Base-by-base conservation (phyloP, 2,888 invertebrate genomes). In the Ichneumon xanthorius region DNA sequence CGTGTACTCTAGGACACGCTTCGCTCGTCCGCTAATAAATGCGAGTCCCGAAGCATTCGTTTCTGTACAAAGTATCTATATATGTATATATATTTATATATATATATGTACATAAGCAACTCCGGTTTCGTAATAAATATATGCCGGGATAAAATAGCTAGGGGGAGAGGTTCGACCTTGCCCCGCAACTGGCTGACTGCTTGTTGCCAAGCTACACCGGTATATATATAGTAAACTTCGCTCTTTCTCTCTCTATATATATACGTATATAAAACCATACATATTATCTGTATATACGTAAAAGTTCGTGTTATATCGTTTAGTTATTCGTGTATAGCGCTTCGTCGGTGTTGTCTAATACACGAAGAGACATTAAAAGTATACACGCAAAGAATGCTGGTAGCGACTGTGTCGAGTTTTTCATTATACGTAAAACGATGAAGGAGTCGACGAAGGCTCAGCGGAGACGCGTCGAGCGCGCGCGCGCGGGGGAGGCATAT, bases 141-240 rank as follows among this genome's bases (percentile, higher is more conserved):
- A 92, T 90, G 88, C 88, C 87, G 90, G 93, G 90, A 92, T 92
- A 92, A 92, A 92, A 92, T 91, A 90, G 90, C 89, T 84, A 86
- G 84, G 89, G 88, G 88, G 90, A 89, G 91, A 90, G 91, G 90
- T 89, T 90, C 92, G 92, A 93, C 93, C 93, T 93, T 93, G 93
- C 92, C 93, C 92, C 91, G 92, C 90, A 92, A 92, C 90, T 90
- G 87, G 87, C 88, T 89, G 90, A 88, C 88, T 89, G 92, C 92
- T 92, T 92, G 92, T 93, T 93, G 92, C 92, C 92, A 93, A 92
- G 93, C 92, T 93, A 93, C 92, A 88, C 68, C 87, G 87, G 89
- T 92, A 91, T 92, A 90, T 92, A 92, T 92, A 92, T 89, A 37
- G 63, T 63, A 30, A 33, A 63, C 63, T 63, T 72, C 63, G 61